Conservation (phyloP, 2,888 invertebrate species). For the Drosophila pegasa region DNA sequence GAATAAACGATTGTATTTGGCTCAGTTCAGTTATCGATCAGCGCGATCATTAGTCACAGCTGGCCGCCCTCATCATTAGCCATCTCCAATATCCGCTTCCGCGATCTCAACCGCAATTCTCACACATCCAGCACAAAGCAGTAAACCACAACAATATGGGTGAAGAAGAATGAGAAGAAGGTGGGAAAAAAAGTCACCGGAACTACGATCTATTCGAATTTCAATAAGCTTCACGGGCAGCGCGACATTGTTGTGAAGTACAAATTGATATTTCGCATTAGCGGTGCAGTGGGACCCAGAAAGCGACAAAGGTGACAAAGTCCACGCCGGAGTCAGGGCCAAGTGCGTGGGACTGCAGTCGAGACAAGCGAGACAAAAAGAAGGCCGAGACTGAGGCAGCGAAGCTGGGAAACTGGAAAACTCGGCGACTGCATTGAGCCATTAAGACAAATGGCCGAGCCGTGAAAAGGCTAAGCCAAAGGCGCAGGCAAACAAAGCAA, state of each 20-base stretch:
- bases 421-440: constrained; percentile 67
- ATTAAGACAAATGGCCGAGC: constrained; percentile 74
- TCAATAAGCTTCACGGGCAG: constrained; percentile 62
- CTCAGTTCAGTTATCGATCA: constrained; percentile 24
- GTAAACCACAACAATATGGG: constrained; percentile 8
- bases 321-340: constrained; percentile 42
- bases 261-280: constrained; percentile 80
- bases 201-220: constrained; percentile 72
- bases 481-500: constrained; percentile 60
- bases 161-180: neutral
- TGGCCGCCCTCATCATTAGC: constrained; percentile 29
- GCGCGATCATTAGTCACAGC: constrained; percentile 42
- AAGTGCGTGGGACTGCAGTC: constrained; percentile 69
- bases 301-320: constrained; percentile 69
- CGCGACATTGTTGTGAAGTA: constrained; percentile 58
- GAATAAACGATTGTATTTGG: too few relatives aligned
- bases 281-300: constrained; percentile 29
- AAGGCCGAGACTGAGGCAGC: constrained; percentile 9
- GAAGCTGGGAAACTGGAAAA: constrained; percentile 45
- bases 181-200: constrained; percentile 53
- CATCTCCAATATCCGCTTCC: constrained; percentile 74
- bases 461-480: constrained; percentile 45
- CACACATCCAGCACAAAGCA: constrained; percentile 34
- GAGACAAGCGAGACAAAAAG: constrained; percentile 21
- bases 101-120: constrained; percentile 59